phyloP scores from a whole-genome alignment of 2,797 vertebrate genomes.

The Nannoperca obscura region DNA sequence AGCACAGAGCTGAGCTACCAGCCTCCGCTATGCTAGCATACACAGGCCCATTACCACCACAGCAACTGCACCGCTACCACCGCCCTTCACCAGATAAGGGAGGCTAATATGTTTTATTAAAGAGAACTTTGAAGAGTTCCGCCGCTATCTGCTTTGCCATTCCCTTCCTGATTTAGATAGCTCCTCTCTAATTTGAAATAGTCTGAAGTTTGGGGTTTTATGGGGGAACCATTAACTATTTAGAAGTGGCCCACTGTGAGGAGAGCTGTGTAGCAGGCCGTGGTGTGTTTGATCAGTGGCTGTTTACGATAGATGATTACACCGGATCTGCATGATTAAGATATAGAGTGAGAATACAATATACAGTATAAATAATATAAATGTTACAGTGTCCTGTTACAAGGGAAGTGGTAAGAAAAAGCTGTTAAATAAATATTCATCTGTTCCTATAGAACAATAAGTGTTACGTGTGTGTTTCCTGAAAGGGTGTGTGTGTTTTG shows the following conservation, averaged over 20 bases:
- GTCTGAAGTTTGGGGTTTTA: slow-evolving; percentile 73
- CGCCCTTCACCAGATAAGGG: slow-evolving; percentile 55
- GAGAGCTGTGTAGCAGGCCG: slow-evolving; percentile 38
- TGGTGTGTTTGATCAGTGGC: slow-evolving; percentile 67
- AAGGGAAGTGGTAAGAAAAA: slow-evolving; percentile 20
- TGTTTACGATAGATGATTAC: slow-evolving; percentile 65
- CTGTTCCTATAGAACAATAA: slow-evolving; percentile 25
- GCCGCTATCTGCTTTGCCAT: slow-evolving; percentile 58
- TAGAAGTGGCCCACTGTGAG: slow-evolving; percentile 66
- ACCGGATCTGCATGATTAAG: slow-evolving; percentile 46
- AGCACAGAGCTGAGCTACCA: slow-evolving; percentile 25
- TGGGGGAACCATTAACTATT: slow-evolving; percentile 76
- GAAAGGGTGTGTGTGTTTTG: slow-evolving; percentile 26
- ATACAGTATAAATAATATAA: slow-evolving; percentile 1
- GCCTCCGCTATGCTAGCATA: slow-evolving; percentile 6
- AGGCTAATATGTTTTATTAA: slow-evolving; percentile 84
- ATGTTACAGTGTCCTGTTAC: slow-evolving; percentile 21
- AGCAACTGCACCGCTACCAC: slow-evolving; percentile 43
- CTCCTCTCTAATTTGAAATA: slow-evolving; percentile 74
- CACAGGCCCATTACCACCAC: slow-evolving; percentile 40
- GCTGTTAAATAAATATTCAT: slow-evolving; percentile 46
- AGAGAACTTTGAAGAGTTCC: slow-evolving; percentile 82
- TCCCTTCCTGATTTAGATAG: slow-evolving; percentile 65
- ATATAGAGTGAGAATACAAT: slow-evolving; percentile 34
- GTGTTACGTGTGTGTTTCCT: slow-evolving; percentile 31